Evolutionary conservation across 1,140 invertebrate genomes (phyloP), one percentile per base, ranked within the genome.

Genomic region (Bradysia coprophila): DNA sequence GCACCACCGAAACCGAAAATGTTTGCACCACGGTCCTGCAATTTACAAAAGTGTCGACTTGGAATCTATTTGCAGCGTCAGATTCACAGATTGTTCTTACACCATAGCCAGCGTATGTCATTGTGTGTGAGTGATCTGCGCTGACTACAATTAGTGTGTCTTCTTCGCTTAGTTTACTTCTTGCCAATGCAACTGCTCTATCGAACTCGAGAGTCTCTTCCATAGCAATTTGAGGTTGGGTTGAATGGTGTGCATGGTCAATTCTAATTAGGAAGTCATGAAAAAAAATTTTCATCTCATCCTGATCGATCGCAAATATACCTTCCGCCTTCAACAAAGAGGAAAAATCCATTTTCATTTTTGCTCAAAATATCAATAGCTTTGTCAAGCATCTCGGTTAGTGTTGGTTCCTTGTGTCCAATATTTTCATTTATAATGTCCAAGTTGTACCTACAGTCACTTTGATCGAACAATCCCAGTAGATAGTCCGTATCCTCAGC

Each of bases 241-340:
- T 82, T 48, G 75, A 76, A 49, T 89, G 85, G 59, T 89, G 85
- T 3, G 81, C 84, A 53, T 82, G 80, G 51, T 89, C 84, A 44
- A 89, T 90, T 50, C 78, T n/a, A n/a, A n/a, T n/a, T n/a, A n/a
- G n/a, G n/a, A n/a, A n/a, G n/a, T n/a, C n/a, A n/a, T n/a, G n/a
- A n/a, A n/a, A n/a, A n/a, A n/a, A n/a, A n/a, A n/a, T n/a, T n/a
- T n/a, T n/a, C n/a, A n/a, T n/a, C n/a, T n/a, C n/a, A n/a, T n/a
- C n/a, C n/a, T n/a, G n/a, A n/a, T n/a, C n/a, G n/a, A n/a, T n/a
- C n/a, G n/a, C n/a, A n/a, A n/a, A n/a, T n/a, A n/a, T n/a, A n/a
- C n/a, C n/a, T 68, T 2, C 81, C 83, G 45, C 84, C 86, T 73
- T 93, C 89, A 4, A 92, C 81, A 51, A 93, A 80, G 10, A 93